phyloP scores from a whole-genome alignment of 2,797 vertebrate species.

The Tachyglossus aculeatus region DNA sequence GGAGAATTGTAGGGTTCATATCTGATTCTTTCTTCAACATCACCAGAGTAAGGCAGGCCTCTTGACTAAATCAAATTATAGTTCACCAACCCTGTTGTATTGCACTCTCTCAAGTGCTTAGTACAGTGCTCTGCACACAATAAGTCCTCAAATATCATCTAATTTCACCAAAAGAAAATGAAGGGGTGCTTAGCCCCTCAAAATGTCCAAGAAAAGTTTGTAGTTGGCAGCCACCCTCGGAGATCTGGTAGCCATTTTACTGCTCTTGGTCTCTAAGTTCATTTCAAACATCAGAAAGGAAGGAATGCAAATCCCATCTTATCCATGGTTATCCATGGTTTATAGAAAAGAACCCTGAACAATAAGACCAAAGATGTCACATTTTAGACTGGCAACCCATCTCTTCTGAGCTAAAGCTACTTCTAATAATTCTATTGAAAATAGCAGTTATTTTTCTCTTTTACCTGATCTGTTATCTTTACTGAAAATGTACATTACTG shows the following conservation, averaged over 20 bases:
- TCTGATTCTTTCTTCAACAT: too few species aligned
- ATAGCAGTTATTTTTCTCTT: conserved; percentile 37
- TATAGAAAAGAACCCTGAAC: conserved; percentile 42
- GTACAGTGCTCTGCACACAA: too few species aligned
- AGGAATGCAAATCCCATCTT: conserved; percentile 44
- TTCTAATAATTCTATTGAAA: conserved; percentile 47
- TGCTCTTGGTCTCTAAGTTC: conserved; percentile 20
- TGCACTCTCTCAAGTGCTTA: too few species aligned
- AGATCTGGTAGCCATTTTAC: conserved; percentile 31
- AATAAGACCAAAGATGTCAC: conserved; percentile 53
- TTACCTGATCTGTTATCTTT: conserved; percentile 30
- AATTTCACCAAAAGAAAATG: too few species aligned
- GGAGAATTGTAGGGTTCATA: too few species aligned
- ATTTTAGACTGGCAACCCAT: conserved; percentile 21
- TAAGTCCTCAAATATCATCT: too few species aligned
- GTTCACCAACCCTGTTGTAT: too few species aligned
- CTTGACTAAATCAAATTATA: too few species aligned
- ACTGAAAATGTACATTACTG: conserved; percentile 46
- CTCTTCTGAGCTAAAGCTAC: conserved; percentile 29
- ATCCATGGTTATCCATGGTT: conserved; percentile 28
- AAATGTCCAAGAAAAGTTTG: conserved; percentile 23
- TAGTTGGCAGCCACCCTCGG: conserved; percentile 43
- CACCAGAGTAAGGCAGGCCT: too few species aligned
- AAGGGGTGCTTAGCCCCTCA: too few species aligned
- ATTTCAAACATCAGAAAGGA: conserved; percentile 47